phyloP scores from a whole-genome alignment of 2,888 invertebrate species.

The Artemia sinica region DNA sequence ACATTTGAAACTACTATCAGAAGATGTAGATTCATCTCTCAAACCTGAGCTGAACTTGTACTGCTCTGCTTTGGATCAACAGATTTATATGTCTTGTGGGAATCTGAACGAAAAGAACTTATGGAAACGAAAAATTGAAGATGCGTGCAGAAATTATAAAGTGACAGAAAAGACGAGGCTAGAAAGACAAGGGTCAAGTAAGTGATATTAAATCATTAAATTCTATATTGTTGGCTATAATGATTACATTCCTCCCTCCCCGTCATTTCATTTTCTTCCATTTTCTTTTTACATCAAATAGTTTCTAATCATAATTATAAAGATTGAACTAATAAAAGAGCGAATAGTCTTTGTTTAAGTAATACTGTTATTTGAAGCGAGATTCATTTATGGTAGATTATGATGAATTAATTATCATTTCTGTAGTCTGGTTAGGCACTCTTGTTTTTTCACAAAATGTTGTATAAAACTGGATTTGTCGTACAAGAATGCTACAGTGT shows the following conservation, averaged over 20 bases:
- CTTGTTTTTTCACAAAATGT: no score
- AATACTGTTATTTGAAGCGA: no score
- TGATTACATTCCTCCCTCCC: not conserved
- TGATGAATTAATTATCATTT: no score
- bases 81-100: slow-evolving; percentile 38
- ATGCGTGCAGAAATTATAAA: slow-evolving; percentile 41
- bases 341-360: no score
- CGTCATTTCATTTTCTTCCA: not conserved
- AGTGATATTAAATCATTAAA: slow-evolving; percentile 27
- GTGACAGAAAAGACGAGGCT: slow-evolving; percentile 39
- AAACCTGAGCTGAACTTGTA: not conserved
- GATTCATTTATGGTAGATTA: no score
- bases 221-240: not conserved
- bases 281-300: not conserved
- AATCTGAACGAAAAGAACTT: slow-evolving; percentile 42
- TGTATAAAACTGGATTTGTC: no score
- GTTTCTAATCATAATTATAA: no score
- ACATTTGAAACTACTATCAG: slow-evolving; percentile 32
- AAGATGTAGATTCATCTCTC: slow-evolving; percentile 30
- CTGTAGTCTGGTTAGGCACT: no score
- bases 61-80: slow-evolving; percentile 28
- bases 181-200: slow-evolving; percentile 39
- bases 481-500: no score
- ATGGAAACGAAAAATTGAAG: slow-evolving; percentile 45
- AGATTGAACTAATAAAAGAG: no score